These are phyloP conservation scores for Dolichomitus sp. DNA, from an alignment of 2,888 invertebrate species.

Conservation along the genomic window DNA sequence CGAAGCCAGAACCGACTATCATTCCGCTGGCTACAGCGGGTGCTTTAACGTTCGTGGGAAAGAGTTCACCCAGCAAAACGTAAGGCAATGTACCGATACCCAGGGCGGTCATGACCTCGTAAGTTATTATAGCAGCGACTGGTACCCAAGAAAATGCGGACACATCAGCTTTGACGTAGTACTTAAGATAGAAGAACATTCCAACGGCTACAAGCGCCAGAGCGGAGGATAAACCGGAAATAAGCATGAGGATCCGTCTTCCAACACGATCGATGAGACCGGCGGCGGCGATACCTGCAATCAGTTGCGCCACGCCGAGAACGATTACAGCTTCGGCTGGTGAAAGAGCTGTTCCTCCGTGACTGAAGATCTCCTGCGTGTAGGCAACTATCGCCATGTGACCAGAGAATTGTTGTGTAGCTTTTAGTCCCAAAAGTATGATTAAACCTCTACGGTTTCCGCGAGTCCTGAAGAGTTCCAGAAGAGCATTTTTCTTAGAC, in stretches of 20 bases:
- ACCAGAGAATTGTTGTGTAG: conserved; percentile 89
- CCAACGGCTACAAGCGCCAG: conserved; percentile 88
- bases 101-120: conserved; percentile 89
- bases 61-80: conserved; percentile 89
- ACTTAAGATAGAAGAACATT: conserved; percentile 88
- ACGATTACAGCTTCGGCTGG: conserved; percentile 87
- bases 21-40: conserved; percentile 89
- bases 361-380: conserved; percentile 89
- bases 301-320: conserved; percentile 87
- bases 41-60: conserved; percentile 89
- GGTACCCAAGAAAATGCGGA: conserved; percentile 88
- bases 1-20: conserved; percentile 88
- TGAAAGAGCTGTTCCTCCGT: conserved; percentile 87
- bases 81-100: conserved; percentile 90
- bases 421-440: conserved; percentile 89
- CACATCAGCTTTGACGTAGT: conserved; percentile 86
- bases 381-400: conserved; percentile 89
- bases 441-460: conserved; percentile 88
- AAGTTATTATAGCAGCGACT: conserved; percentile 88
- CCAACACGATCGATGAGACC: conserved; percentile 89
- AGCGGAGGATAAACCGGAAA: conserved; percentile 88
- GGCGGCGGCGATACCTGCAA: conserved; percentile 88
- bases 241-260: conserved; percentile 88
- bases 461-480: conserved; percentile 86
- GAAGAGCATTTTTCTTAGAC: conserved; percentile 84